A percentile compares a stretch with the other conserved stretches of the same genome.
These are phyloP conservation scores for Hipparchia semele DNA, from an alignment of 2,888 invertebrate genomes.

Conservation along the genomic window DNA sequence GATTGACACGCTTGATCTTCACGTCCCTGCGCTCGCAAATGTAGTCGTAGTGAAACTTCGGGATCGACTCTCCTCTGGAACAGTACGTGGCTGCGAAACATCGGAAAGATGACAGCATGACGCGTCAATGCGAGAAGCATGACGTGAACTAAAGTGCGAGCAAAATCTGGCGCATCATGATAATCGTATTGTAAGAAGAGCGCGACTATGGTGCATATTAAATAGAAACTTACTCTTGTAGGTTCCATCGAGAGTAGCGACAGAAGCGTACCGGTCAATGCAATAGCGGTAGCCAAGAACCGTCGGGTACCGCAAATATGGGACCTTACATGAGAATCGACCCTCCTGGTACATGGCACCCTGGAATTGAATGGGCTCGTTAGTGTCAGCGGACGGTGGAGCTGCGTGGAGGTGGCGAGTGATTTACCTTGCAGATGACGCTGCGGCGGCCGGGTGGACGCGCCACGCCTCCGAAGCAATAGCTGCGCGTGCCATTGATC, in stretches of 20 bases:
- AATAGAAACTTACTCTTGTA: constrained; percentile 58
- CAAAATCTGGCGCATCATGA: neutral
- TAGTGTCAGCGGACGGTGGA: neutral
- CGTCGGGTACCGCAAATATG: constrained; percentile 68
- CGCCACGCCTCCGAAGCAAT: constrained; percentile 75
- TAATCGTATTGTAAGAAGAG: neutral
- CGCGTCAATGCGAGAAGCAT: no score
- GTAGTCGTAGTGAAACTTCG: constrained; percentile 77
- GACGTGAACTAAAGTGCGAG: no score
- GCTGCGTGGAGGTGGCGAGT: neutral
- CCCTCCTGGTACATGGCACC: constrained; percentile 78
- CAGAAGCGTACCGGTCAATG: constrained; percentile 71
- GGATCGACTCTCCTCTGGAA: constrained; percentile 66
- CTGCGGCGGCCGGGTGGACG: constrained; percentile 72
- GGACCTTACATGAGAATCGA: constrained; percentile 69
- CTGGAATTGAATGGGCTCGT: constrained; percentile 46
- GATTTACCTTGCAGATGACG: constrained; percentile 70
- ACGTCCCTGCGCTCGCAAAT: constrained; percentile 73
- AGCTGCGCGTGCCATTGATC: constrained; percentile 74
- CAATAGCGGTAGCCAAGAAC: constrained; percentile 70
- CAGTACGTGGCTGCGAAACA: constrained; percentile 64
- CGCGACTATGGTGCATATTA: neutral
- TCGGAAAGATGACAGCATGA: neutral
- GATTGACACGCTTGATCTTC: constrained; percentile 70
- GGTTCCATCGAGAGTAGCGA: constrained; percentile 67